Evolutionary conservation across 1,140 invertebrate genomes (phyloP), one percentile per base, ranked within the genome.

Genomic region (Drosophila persimilis): DNA sequence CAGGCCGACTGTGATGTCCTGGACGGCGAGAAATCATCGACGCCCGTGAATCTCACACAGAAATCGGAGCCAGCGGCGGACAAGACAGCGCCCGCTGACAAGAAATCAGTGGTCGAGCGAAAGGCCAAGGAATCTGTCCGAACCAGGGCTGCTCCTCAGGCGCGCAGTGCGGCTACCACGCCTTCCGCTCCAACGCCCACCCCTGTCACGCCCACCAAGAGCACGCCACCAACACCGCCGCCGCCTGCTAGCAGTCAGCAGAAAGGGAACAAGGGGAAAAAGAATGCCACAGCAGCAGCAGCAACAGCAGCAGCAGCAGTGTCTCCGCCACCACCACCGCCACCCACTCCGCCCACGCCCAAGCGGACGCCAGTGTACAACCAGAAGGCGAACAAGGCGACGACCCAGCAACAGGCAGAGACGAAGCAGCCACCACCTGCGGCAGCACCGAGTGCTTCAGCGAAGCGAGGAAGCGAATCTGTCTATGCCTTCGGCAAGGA

Each of bases 341-440:
- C 72, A 6, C 15, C 73, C 4, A 35, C 66, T 15, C 41, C 74
- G 9, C 61, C 63, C 1, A 24, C 71, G 7, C 45, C 65, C 0
- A 89, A 89, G 29, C 81, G 89, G 1, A 90, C 85, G 26, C 80
- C 80, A 6, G 80, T 90, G 2, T 90, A 89, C 47, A 91, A 86
- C 53, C 88, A 86, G 52, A 81, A 66, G 62, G 66, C 62, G 13
- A 39, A 13, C 35, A 39, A 39, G 11, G 44, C 31, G 53, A 79
- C 70, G 51, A 65, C 63, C 0, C 74, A 78, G n/a, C 86, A 55
- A 51, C 58, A 50, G 24, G 41, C 39, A 31, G 63, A 74, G 17
- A 4, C 13, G 5, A 69, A 74, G 43, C 1, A 74, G 48, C 1
- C 43, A 13, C 1, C 78, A 22, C 15, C 44, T 15, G 50, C 48